phyloP scores from a whole-genome alignment of 2,888 invertebrate genomes.

The Drosophila pegasa region DNA sequence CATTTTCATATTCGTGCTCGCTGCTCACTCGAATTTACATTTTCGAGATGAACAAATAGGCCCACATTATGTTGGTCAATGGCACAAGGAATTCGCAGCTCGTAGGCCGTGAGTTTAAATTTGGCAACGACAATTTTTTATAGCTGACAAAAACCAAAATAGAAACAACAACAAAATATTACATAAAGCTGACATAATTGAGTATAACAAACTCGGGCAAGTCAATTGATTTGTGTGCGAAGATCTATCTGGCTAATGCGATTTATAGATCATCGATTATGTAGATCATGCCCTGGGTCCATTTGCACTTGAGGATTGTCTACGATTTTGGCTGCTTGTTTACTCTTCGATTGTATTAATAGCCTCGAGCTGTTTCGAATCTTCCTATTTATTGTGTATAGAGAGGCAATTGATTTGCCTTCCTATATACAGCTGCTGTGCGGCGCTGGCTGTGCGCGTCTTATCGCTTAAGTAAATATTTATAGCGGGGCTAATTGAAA shows the following conservation, averaged over 20 bases:
- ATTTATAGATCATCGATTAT: background rate
- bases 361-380: conserved; percentile 29
- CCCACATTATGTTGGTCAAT: conserved; percentile 69
- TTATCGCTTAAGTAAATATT: conserved; percentile 69
- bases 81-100: conserved; percentile 46
- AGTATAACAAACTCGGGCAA: conserved; percentile 14
- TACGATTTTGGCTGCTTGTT: conserved; percentile 26
- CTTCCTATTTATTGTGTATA: conserved; percentile 53
- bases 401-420: conserved; percentile 51
- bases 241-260: background rate
- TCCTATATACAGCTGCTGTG: conserved; percentile 58
- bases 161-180: conserved; percentile 12
- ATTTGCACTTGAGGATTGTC: conserved; percentile 21
- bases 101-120: conserved; percentile 46
- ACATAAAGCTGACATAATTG: conserved; percentile 40
- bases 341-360: conserved; percentile 46
- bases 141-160: conserved; percentile 14
- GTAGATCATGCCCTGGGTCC: background rate
- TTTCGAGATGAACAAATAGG: conserved; percentile 28
- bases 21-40: conserved; percentile 34
- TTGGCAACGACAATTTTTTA: conserved; percentile 46
- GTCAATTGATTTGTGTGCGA: conserved; percentile 5
- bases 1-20: conserved; percentile 37
- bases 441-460: conserved; percentile 31
- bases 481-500: conserved; percentile 69